A percentile compares a stretch with the other conserved stretches of the same genome.
Conservation (phyloP, 2,113 vertebrate species). For the Apteryx mantelli region DNA sequence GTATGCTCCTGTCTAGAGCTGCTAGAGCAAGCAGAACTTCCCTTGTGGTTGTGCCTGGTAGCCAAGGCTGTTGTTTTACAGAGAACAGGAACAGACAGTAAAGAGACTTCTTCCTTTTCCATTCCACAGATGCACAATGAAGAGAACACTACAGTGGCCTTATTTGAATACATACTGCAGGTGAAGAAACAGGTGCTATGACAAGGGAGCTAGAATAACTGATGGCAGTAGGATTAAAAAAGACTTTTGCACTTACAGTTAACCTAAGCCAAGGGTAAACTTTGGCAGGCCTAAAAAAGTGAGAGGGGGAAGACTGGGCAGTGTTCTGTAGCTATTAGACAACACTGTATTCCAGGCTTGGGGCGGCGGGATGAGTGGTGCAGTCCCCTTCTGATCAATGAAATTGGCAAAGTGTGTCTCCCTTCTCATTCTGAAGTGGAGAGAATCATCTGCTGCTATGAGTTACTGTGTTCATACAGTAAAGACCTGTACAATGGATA, state of each 20-base stretch:
- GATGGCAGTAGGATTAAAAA: neutral
- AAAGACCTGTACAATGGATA: neutral
- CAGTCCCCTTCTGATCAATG: neutral
- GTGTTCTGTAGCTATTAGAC: neutral
- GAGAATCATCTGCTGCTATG: neutral
- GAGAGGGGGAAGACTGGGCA: neutral
- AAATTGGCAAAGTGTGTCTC: neutral
- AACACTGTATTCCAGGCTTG: neutral
- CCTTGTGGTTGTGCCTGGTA: neutral
- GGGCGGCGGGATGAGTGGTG: neutral
- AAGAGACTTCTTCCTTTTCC: neutral
- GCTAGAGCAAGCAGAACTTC: neutral
- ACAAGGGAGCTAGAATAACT: neutral
- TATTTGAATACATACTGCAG: neutral
- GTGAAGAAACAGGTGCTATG: neutral
- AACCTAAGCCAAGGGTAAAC: neutral
- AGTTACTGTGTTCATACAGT: neutral
- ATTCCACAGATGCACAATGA: neutral
- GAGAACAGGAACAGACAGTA: neutral
- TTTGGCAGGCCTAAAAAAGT: neutral
- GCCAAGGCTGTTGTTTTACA: neutral
- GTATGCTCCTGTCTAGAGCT: neutral
- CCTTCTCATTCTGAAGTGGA: neutral
- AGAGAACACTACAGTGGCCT: neutral
- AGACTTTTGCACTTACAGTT: neutral